phyloP scores from a whole-genome alignment of 1,140 invertebrate genomes.

The Thalassaphorura encarpata region DNA sequence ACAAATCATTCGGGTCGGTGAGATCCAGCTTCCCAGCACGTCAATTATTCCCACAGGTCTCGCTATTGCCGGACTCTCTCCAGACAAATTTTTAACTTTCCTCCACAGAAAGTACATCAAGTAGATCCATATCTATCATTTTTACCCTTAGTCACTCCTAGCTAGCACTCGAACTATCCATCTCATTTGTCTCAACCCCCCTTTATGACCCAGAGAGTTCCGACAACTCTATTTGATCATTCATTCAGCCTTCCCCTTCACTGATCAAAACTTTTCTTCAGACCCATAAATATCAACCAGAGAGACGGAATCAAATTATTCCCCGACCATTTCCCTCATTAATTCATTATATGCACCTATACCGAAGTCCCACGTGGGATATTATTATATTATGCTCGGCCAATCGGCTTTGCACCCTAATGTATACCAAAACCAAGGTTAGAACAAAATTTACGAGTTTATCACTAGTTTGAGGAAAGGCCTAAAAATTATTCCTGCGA shows the following conservation, averaged over 20 bases:
- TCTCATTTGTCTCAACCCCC: too few species aligned
- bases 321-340: conserved; percentile 15
- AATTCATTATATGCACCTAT: conserved; percentile 9
- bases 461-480: too few species aligned
- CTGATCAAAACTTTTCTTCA: conserved; percentile 6
- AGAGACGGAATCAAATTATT: conserved; percentile 17
- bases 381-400: too few species aligned
- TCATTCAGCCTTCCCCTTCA: too few species aligned
- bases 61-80: conserved; percentile 17
- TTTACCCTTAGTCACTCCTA: background rate
- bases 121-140: conserved; percentile 20
- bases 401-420: too few species aligned
- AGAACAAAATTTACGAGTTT: too few species aligned
- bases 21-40: conserved; percentile 15
- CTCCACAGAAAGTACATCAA: conserved; percentile 8
- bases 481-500: too few species aligned
- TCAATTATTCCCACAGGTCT: conserved; percentile 31
- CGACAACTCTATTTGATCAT: background rate
- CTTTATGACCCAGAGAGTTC: too few species aligned
- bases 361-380: too few species aligned
- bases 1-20: conserved; percentile 22
- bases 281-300: conserved; percentile 12
- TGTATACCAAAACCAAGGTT: too few species aligned
- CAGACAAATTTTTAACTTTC: conserved; percentile 25
- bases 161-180: background rate